Percentiles rank a stretch among this genome's conserved stretches.
Conservation (phyloP, 2,888 invertebrate species). For the Sinopyrophorus schimmeli region DNA sequence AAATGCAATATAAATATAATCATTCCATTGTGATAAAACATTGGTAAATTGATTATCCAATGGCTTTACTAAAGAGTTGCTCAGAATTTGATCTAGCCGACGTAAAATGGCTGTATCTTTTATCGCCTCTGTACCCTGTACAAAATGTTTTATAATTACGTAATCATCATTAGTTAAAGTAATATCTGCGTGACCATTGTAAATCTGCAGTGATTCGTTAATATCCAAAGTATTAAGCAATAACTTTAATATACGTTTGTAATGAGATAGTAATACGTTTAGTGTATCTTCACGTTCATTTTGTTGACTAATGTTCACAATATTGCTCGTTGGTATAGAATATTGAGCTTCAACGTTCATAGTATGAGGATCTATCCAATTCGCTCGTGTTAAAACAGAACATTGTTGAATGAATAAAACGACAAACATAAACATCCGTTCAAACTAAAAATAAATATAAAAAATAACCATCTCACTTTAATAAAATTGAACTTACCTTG, state of each 20-base stretch:
- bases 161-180: constrained; percentile 20
- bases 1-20: constrained; percentile 25
- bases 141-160: constrained; percentile 20
- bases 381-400: not conserved
- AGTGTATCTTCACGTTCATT: too few relatives aligned
- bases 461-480: not conserved
- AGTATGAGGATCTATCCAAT: constrained; percentile 10
- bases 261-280: constrained; percentile 22
- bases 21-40: constrained; percentile 21
- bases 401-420: not conserved
- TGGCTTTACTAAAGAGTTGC: constrained; percentile 12
- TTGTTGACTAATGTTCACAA: too few relatives aligned
- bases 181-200: constrained; percentile 23
- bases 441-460: not conserved
- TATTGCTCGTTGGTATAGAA: too few relatives aligned
- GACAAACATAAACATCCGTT: not conserved
- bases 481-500: not conserved
- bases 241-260: constrained; percentile 27
- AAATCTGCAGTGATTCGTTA: constrained; percentile 6
- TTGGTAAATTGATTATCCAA: constrained; percentile 8
- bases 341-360: constrained; percentile 1
- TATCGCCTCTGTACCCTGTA: not conserved
- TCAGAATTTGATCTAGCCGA: constrained; percentile 25
- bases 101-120: constrained; percentile 21
- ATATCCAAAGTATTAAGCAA: constrained; percentile 13